A percentile compares a stretch with the other conserved stretches of the same genome.
Conservation (phyloP, 2,113 vertebrate genomes). For the Lepidothrix coronata region DNA sequence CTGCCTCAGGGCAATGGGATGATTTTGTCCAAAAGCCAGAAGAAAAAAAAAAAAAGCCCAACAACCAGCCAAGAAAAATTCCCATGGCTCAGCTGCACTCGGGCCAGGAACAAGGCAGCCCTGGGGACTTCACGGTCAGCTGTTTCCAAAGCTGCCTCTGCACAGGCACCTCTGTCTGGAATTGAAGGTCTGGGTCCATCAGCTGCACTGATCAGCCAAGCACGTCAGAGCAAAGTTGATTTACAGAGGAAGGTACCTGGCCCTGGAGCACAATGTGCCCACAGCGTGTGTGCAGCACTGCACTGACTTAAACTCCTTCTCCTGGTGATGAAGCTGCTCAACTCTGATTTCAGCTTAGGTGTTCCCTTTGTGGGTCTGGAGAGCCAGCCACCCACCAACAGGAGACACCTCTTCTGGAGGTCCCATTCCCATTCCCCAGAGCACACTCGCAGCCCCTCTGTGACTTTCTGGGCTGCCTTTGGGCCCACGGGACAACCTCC, state of each 20-base stretch:
- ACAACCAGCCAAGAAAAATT: background rate
- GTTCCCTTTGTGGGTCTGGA: background rate
- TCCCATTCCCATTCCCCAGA: background rate
- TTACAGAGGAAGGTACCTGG: background rate
- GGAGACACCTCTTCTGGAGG: background rate
- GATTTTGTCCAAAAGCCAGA: background rate
- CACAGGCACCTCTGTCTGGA: background rate
- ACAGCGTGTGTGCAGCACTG: fast-evolving
- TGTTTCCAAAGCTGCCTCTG: background rate
- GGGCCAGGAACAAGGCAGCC: background rate
- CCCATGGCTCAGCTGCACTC: background rate
- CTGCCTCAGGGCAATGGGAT: background rate
- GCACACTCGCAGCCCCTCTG: background rate
- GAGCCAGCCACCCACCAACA: background rate
- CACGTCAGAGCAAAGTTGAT: background rate
- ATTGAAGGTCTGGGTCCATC: background rate
- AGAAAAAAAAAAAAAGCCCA: background rate
- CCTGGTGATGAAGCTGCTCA: background rate
- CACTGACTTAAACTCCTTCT: background rate
- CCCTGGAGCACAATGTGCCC: background rate
- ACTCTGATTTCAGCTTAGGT: background rate
- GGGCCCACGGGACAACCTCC: background rate
- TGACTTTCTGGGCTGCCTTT: background rate
- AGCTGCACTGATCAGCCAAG: background rate
- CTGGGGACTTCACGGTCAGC: background rate